Conservation (phyloP, 2,888 invertebrate species). For the Sisyra nigra region DNA sequence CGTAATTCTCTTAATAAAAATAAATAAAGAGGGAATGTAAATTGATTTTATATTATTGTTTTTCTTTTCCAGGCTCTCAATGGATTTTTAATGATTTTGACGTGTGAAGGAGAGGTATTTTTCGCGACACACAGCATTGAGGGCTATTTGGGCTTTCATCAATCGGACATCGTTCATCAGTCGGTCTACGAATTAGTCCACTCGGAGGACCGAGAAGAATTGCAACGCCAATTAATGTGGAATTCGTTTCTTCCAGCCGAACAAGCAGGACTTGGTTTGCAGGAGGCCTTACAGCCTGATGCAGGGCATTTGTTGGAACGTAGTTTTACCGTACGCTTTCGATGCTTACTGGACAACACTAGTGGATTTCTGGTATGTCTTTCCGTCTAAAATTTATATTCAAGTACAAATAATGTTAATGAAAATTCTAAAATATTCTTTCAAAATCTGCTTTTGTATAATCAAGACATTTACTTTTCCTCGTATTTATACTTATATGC, state of each 20-base stretch:
- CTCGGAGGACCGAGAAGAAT: constrained; percentile 95
- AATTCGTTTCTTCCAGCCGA: constrained; percentile 80
- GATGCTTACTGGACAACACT: constrained; percentile 97
- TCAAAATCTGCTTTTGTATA: background rate
- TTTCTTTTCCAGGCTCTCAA: constrained; percentile 74
- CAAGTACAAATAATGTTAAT: background rate
- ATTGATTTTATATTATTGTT: background rate
- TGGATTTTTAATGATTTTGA: constrained; percentile 97
- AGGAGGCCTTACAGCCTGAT: constrained; percentile 79
- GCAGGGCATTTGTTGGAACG: constrained; percentile 82
- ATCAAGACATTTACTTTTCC: too few relatives aligned
- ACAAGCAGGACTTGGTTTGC: constrained; percentile 59
- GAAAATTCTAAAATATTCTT: too few relatives aligned
- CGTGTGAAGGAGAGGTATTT: constrained; percentile 98
- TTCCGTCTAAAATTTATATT: constrained; percentile 10
- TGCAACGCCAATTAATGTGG: constrained; percentile 89
- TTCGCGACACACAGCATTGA: constrained; percentile 99
- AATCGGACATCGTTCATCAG: constrained; percentile 99
- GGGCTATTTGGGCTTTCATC: constrained; percentile 99
- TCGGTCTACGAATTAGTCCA: constrained; percentile 98
- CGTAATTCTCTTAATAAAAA: background rate
- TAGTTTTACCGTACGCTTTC: constrained; percentile 96
- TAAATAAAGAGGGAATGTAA: background rate
- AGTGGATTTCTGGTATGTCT: constrained; percentile 97
- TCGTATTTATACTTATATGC: too few relatives aligned